Conservation (phyloP, 1,140 invertebrate species). For the Geopemphigus sp. region DNA sequence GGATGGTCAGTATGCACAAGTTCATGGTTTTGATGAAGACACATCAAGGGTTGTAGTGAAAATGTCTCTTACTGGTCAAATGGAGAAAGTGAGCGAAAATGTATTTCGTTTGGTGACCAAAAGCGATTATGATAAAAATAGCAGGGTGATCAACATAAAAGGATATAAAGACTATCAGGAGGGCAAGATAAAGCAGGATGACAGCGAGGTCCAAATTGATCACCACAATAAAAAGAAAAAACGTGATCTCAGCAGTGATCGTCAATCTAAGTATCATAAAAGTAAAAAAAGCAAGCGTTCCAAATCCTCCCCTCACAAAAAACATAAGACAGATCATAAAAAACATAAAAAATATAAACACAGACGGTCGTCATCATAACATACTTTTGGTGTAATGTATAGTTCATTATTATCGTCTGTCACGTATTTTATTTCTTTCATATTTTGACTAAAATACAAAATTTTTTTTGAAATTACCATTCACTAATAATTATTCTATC, state of each 20-base stretch:
- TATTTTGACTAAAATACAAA: too few relatives aligned
- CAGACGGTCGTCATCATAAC: slow-evolving; percentile 28
- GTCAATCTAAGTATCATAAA: slow-evolving; percentile 32
- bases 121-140: slow-evolving; percentile 74
- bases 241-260: neutral
- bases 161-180: slow-evolving; percentile 53
- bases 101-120: slow-evolving; percentile 72
- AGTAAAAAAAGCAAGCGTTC: slow-evolving; percentile 41
- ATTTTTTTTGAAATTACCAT: too few relatives aligned
- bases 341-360: slow-evolving; percentile 33
- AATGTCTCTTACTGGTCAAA: slow-evolving; percentile 68
- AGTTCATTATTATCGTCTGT: neutral
- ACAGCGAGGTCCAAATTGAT: neutral
- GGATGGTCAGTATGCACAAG: slow-evolving; percentile 75
- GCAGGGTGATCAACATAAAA: slow-evolving; percentile 61
- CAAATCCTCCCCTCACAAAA: slow-evolving; percentile 34
- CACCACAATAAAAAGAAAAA: neutral
- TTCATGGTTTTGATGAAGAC: slow-evolving; percentile 83
- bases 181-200: slow-evolving; percentile 24
- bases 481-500: too few relatives aligned
- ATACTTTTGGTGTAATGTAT: neutral
- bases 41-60: slow-evolving; percentile 77
- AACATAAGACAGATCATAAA: slow-evolving; percentile 34
- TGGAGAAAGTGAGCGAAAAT: slow-evolving; percentile 73
- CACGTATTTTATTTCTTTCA: too few relatives aligned